Evolutionary conservation across 2,888 invertebrate genomes (phyloP).

Genomic region (Urechis unicinctus): DNA sequence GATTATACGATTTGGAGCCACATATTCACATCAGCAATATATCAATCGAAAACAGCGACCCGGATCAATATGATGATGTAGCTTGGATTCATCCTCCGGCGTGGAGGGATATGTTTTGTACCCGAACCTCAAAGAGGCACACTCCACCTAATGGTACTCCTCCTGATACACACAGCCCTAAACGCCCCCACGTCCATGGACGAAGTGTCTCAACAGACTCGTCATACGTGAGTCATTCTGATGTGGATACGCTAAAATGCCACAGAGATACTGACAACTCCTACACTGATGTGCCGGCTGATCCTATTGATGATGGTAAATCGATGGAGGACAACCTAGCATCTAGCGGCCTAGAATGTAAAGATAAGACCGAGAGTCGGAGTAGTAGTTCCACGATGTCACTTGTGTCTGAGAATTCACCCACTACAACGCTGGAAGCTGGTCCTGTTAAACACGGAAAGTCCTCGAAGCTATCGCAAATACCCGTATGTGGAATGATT

Average conservation of each 20-base stretch:
- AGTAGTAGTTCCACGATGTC: neutral
- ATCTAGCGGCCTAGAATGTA: neutral
- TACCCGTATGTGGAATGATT: neutral
- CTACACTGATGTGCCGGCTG: too few relatives aligned
- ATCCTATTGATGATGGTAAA: too few relatives aligned
- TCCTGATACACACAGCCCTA: neutral
- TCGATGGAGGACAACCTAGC: too few relatives aligned
- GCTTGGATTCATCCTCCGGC: too few relatives aligned
- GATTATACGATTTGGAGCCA: neutral
- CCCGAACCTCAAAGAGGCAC: neutral
- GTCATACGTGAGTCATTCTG: neutral
- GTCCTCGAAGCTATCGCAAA: neutral
- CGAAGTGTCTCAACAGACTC: neutral
- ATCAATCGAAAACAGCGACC: neutral
- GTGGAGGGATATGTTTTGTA: too few relatives aligned
- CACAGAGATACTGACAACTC: too few relatives aligned
- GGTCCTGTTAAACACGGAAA: neutral
- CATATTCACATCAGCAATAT: neutral
- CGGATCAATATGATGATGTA: too few relatives aligned
- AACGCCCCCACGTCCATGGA: neutral
- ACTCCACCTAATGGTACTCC: neutral
- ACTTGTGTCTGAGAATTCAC: neutral
- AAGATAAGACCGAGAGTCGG: neutral
- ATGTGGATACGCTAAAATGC: neutral
- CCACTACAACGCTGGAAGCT: neutral